These are phyloP conservation scores for Sebastes miniatus DNA, from an alignment of 2,797 vertebrate species.

Conservation along the genomic window DNA sequence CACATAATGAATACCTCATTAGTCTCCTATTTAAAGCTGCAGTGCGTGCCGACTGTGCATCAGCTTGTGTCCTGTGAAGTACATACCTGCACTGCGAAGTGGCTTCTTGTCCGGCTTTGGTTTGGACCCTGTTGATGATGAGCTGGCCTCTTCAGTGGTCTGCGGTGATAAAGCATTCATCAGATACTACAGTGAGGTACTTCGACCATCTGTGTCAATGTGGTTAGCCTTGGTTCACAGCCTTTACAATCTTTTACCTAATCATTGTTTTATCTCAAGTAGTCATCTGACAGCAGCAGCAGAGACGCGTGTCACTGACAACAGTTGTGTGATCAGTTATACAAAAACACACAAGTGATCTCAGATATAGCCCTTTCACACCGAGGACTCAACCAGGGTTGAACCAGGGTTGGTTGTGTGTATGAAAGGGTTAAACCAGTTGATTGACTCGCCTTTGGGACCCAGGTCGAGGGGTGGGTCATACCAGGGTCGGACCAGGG, in stretches of 20 bases:
- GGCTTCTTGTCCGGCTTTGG: conserved; percentile 86
- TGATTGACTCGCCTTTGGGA: too few relatives aligned
- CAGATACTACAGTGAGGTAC: background rate
- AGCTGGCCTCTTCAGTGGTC: conserved; percentile 76
- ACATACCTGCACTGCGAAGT: conserved; percentile 84
- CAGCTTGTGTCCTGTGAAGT: background rate
- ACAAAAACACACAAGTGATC: background rate
- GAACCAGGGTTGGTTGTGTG: too few relatives aligned
- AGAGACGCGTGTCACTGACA: background rate
- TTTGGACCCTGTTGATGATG: conserved; percentile 73
- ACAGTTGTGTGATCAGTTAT: background rate
- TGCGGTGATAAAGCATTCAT: conserved; percentile 28
- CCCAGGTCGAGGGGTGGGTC: too few relatives aligned
- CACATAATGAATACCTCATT: too few relatives aligned
- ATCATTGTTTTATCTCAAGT: background rate
- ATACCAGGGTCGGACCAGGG: too few relatives aligned
- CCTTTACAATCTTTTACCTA: background rate
- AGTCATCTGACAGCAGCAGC: background rate
- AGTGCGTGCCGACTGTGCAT: too few relatives aligned
- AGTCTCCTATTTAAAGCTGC: too few relatives aligned
- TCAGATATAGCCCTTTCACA: background rate
- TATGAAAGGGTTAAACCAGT: too few relatives aligned
- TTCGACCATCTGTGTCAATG: background rate
- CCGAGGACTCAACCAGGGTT: too few relatives aligned
- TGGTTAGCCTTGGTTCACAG: background rate